Evolutionary conservation across 2,888 invertebrate species (phyloP), one percentile per base, ranked within the genome.

Genomic region (Ornithoptera alexandrae): DNA sequence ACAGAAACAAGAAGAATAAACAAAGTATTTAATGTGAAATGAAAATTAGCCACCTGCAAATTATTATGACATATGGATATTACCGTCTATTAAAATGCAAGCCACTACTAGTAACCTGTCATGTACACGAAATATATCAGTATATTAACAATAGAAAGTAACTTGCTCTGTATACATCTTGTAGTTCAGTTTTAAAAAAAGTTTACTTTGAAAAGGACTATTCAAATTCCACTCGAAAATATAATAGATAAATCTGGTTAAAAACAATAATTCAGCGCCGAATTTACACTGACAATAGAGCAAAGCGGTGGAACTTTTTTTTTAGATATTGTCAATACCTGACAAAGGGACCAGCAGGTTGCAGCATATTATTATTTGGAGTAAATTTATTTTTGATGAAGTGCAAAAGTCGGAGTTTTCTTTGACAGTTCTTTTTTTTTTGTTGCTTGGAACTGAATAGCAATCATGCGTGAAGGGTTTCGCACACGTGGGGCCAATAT

Each of bases 331-430:
- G 84, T 85, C 73, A 72, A 61, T 12, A 60, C 61, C 72, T 74
- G 83, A 85, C 87, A 88, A 82, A 81, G 81, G 78, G 72, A 71
- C 79, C 78, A 83, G 82, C 89, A 89, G 89, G 90, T 90, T 87
- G 81, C 78, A 79, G 80, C 61, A 15, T 81, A 81, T 81, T 75
- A 89, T 89, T 89, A 87, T 90, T 82, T 78, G 71, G 78, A 78
- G 83, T 90, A 91, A 91, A 92, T 92, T 81, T 86, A 86, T 86
- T 82, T 92, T 92, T 92, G 92, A 92, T 92, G 92, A 92, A 92
- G 90, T 92, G 90, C 88, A 90, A 90, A 86, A 91, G 90, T 89
- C 88, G 85, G 60, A 56, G 30, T 81, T 79, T 80, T 81, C 82
- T 80, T 83, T 88, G 88, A 86, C 83, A 84, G 83, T 82, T 82